Evolutionary conservation across 2,888 invertebrate genomes (phyloP).

Genomic region (Pandemis cinnamomeana): DNA sequence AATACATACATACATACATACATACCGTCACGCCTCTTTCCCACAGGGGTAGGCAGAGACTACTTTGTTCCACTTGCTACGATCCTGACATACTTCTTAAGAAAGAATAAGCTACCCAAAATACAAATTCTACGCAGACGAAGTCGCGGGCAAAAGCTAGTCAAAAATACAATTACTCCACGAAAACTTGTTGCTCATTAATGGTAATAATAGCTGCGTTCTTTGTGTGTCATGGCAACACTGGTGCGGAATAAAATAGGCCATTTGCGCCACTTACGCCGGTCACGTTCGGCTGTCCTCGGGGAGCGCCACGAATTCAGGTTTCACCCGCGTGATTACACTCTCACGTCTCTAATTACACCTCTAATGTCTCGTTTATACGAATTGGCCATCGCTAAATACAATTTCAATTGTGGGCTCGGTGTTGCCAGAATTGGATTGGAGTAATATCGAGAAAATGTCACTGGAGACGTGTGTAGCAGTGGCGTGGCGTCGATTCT

Average conservation of each 20-base stretch:
- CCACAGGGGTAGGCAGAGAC: too few species aligned
- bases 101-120: too few species aligned
- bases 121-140: too few species aligned
- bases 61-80: too few species aligned
- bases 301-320: constrained; percentile 56
- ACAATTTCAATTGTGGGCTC: constrained; percentile 5
- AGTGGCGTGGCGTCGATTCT: too few species aligned
- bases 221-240: constrained; percentile 4
- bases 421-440: not conserved
- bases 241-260: constrained; percentile 15
- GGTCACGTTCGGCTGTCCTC: constrained; percentile 58
- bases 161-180: not conserved
- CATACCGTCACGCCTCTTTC: too few species aligned
- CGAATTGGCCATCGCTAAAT: constrained; percentile 19
- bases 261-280: constrained; percentile 45
- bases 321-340: constrained; percentile 58
- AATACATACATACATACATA: too few species aligned
- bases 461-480: too few species aligned
- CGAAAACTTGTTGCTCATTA: not conserved
- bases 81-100: too few species aligned
- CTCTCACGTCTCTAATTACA: constrained; percentile 38
- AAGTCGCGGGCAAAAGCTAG: too few species aligned
- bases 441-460: too few species aligned
- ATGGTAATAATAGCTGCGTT: not conserved
- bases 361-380: constrained; percentile 28